These are phyloP conservation scores for Microplitis mediator DNA, from an alignment of 1,140 invertebrate species.

Conservation along the genomic window DNA sequence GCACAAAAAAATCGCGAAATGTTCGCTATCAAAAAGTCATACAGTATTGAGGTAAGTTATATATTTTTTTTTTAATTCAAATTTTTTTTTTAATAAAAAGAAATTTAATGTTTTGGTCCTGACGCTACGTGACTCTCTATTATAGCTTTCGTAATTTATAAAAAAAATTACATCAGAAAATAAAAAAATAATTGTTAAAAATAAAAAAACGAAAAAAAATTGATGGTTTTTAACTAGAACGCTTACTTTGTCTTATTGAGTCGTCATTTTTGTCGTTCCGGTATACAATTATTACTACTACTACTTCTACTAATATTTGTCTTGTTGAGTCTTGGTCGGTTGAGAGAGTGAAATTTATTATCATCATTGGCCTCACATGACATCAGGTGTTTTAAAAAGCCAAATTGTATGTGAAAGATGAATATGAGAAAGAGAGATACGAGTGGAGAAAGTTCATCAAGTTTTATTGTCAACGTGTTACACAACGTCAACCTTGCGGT, in stretches of 20 bases:
- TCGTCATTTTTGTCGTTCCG: constrained; percentile 12
- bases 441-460: constrained; percentile 22
- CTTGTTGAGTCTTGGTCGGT: neutral
- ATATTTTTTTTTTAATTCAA: neutral
- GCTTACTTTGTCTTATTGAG: neutral
- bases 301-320: neutral
- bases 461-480: constrained; percentile 26
- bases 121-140: constrained; percentile 34
- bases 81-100: neutral
- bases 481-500: constrained; percentile 24
- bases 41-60: constrained; percentile 93
- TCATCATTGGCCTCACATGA: neutral
- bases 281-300: neutral
- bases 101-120: neutral
- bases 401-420: neutral
- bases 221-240: neutral
- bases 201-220: too few species aligned
- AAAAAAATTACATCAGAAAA: constrained; percentile 42
- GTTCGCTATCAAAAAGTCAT: constrained; percentile 95
- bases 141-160: constrained; percentile 42
- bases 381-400: neutral
- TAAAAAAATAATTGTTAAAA: neutral
- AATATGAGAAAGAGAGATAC: neutral
- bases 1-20: constrained; percentile 90
- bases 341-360: constrained; percentile 26